phyloP scores from a whole-genome alignment of 2,888 invertebrate genomes.

The Orthosia gothica region DNA sequence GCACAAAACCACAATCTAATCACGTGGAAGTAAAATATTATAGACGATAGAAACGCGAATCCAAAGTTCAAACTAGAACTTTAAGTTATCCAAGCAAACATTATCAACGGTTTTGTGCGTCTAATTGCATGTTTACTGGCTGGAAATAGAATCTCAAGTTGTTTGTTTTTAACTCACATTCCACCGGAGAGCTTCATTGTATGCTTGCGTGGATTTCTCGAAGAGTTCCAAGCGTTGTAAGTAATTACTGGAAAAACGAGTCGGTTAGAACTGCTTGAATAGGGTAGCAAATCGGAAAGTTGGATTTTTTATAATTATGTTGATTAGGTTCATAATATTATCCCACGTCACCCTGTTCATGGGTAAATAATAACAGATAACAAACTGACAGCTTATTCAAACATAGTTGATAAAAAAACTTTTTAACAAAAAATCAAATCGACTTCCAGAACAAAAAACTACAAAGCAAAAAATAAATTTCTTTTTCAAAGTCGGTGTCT shows the following conservation, averaged over 20 bases:
- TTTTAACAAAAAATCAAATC: too few species aligned
- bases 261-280: slow-evolving; percentile 23
- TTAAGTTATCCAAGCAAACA: slow-evolving; percentile 66
- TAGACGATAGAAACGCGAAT: neutral
- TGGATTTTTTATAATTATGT: neutral
- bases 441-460: too few species aligned
- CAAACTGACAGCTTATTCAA: too few species aligned
- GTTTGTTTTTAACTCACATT: slow-evolving; percentile 83
- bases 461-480: too few species aligned
- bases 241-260: slow-evolving; percentile 82
- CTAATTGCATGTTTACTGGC: too few species aligned
- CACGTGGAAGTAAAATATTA: too few species aligned
- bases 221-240: slow-evolving; percentile 87
- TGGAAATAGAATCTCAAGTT: slow-evolving; percentile 33
- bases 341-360: too few species aligned
- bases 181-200: slow-evolving; percentile 88
- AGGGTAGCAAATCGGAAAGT: neutral
- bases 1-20: too few species aligned
- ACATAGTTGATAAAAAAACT: too few species aligned
- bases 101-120: slow-evolving; percentile 67
- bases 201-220: slow-evolving; percentile 86
- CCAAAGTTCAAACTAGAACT: slow-evolving; percentile 43
- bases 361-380: too few species aligned
- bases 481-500: too few species aligned
- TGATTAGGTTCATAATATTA: too few species aligned